These are phyloP conservation scores for Agrotis puta DNA, from an alignment of 2,888 invertebrate species.

Conservation along the genomic window DNA sequence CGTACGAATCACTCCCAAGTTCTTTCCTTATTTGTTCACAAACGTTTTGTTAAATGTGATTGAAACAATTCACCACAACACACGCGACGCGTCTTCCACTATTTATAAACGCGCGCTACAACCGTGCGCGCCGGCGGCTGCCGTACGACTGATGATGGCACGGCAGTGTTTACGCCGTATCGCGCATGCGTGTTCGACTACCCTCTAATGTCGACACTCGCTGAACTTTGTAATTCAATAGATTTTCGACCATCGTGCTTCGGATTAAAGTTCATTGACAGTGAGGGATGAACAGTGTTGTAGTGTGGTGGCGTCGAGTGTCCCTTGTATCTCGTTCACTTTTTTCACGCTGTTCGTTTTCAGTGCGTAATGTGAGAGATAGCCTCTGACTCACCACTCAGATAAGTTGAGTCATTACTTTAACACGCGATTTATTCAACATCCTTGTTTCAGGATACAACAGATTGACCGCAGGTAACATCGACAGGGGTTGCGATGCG, in stretches of 20 bases:
- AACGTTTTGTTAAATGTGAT: slow-evolving; percentile 63
- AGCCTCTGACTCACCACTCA: slow-evolving; percentile 48
- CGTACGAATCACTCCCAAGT: slow-evolving; percentile 74
- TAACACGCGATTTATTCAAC: slow-evolving; percentile 35
- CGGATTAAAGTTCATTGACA: slow-evolving; percentile 53
- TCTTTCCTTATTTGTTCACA: slow-evolving; percentile 70
- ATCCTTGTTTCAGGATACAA: slow-evolving; percentile 29
- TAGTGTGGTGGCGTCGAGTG: slow-evolving; percentile 50
- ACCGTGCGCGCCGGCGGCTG: slow-evolving; percentile 74
- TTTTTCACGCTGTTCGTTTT: slow-evolving; percentile 62
- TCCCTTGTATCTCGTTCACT: slow-evolving; percentile 58
- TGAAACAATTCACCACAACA: slow-evolving; percentile 76
- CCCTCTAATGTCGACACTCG: slow-evolving; percentile 69
- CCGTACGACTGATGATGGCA: slow-evolving; percentile 78
- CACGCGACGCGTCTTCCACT: slow-evolving; percentile 75
- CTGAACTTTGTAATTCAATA: slow-evolving; percentile 40
- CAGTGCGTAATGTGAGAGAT: slow-evolving; percentile 50
- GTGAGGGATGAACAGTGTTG: slow-evolving; percentile 27
- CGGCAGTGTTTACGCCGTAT: slow-evolving; percentile 82
- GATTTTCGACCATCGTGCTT: slow-evolving; percentile 61
- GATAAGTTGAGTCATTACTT: slow-evolving; percentile 45
- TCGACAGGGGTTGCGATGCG: background rate
- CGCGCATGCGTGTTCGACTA: slow-evolving; percentile 82
- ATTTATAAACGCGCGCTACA: slow-evolving; percentile 54
- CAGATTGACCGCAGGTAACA: slow-evolving; percentile 20